These are phyloP conservation scores for Diphyllodes magnificus DNA, from an alignment of 2,113 vertebrate genomes.

Conservation along the genomic window DNA sequence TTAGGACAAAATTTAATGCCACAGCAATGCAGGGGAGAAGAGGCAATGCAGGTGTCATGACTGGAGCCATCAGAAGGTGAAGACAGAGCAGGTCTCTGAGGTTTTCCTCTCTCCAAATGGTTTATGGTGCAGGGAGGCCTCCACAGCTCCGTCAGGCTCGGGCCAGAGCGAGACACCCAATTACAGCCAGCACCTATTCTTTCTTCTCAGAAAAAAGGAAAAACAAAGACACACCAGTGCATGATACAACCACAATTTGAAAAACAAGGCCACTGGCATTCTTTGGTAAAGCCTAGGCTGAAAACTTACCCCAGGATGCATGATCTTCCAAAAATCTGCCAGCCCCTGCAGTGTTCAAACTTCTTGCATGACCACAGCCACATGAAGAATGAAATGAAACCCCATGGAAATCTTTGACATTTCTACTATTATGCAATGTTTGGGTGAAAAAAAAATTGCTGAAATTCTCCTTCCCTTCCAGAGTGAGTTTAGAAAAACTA, in stretches of 20 bases:
- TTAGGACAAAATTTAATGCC: accelerated
- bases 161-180: not conserved
- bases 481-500: slow-evolving; percentile 67
- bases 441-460: slow-evolving; percentile 66
- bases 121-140: not conserved
- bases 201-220: not conserved
- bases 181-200: not conserved
- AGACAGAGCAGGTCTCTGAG: accelerated
- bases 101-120: not conserved
- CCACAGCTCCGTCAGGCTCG: not conserved
- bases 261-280: slow-evolving; percentile 1
- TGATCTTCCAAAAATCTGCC: slow-evolving; percentile 70
- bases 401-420: slow-evolving; percentile 74
- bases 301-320: slow-evolving; percentile 57
- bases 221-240: not conserved
- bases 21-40: accelerated
- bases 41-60: not conserved
- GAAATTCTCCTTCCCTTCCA: slow-evolving; percentile 65
- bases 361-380: slow-evolving; percentile 69
- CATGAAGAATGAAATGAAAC: slow-evolving; percentile 70
- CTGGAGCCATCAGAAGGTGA: not conserved
- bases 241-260: not conserved
- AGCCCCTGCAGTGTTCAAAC: slow-evolving; percentile 63
- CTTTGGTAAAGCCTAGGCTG: slow-evolving; percentile 27
- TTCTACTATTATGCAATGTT: slow-evolving; percentile 77